phyloP scores from a whole-genome alignment of 2,888 invertebrate genomes.

The Rhagophthalmus giganteus region DNA sequence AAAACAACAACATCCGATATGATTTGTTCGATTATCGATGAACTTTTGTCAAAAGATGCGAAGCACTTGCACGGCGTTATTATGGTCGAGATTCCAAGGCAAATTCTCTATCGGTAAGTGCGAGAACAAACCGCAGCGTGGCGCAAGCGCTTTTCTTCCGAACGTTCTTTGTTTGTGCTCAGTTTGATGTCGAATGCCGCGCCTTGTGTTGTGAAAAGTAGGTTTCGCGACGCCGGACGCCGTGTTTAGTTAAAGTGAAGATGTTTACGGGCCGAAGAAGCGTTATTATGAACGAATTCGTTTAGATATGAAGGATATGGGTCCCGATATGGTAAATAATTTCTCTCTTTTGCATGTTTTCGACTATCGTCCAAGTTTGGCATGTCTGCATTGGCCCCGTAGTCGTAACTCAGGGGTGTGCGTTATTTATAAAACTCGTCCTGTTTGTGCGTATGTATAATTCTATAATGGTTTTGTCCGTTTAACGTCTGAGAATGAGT shows the following conservation, averaged over 20 bases:
- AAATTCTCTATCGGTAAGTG: constrained; percentile 19
- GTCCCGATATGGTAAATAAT: constrained; percentile 74
- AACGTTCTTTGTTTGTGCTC: constrained; percentile 42
- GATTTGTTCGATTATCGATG: too few species aligned
- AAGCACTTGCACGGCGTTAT: constrained; percentile 14
- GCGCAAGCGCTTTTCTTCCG: constrained; percentile 46
- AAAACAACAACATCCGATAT: too few species aligned
- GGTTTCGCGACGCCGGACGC: constrained; percentile 55
- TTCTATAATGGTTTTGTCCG: constrained; percentile 1
- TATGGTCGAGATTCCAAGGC: constrained; percentile 7
- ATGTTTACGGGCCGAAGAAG: constrained; percentile 30
- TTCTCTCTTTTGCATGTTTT: constrained; percentile 2
- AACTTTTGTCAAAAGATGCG: constrained; percentile 1
- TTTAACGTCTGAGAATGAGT: background rate
- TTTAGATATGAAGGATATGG: constrained; percentile 75
- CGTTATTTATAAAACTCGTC: background rate
- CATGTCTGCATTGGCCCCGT: background rate
- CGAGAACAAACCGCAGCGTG: constrained; percentile 38
- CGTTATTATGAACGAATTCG: constrained; percentile 36
- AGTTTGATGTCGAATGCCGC: constrained; percentile 51
- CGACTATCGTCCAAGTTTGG: background rate
- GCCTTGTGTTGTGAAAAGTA: constrained; percentile 45
- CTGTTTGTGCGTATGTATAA: background rate
- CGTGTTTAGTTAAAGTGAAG: constrained; percentile 40
- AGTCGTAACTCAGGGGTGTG: constrained; percentile 9